These are phyloP conservation scores for Centroberyx gerrardi DNA, from an alignment of 2,797 vertebrate genomes.

Conservation along the genomic window DNA sequence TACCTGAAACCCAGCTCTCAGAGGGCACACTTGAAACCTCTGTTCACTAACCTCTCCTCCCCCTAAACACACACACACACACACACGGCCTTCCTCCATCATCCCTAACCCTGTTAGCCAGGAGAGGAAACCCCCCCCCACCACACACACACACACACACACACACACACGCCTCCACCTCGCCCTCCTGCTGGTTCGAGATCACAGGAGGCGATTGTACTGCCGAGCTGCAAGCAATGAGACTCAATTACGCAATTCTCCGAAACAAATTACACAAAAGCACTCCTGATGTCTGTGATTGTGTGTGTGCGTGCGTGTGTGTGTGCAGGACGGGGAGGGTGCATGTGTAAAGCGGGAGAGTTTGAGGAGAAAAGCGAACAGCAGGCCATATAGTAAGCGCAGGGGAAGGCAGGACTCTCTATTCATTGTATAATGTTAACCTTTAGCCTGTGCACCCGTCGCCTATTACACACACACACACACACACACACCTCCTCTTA, in stretches of 20 bases:
- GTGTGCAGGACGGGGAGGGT: not conserved
- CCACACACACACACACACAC: not conserved
- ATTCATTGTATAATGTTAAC: constrained; percentile 31
- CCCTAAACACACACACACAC: constrained; percentile 21
- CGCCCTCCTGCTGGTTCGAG: constrained; percentile 27
- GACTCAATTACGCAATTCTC: constrained; percentile 70
- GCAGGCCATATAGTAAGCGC: constrained; percentile 3
- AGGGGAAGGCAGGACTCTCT: constrained; percentile 8
- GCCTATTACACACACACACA: not conserved
- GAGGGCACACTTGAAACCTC: constrained; percentile 57
- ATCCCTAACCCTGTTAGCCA: constrained; percentile 30
- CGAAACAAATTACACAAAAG: constrained; percentile 78
- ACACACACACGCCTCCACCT: not conserved
- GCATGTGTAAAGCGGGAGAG: constrained; percentile 13
- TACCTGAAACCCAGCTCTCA: constrained; percentile 30
- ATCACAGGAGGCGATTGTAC: constrained; percentile 80
- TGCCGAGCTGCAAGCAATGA: constrained; percentile 68
- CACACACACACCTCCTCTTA: constrained; percentile 36
- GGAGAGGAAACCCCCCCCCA: constrained; percentile 41
- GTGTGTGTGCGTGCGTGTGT: constrained; percentile 14
- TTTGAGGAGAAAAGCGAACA: constrained; percentile 40
- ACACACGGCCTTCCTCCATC: constrained; percentile 25
- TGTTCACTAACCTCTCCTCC: constrained; percentile 45
- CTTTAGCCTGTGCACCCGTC: constrained; percentile 33
- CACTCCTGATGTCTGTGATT: constrained; percentile 54